Percentiles rank a stretch among this genome's conserved stretches.
These are phyloP conservation scores for Asteroscopus sphinx DNA, from an alignment of 2,888 invertebrate species.

Conservation along the genomic window DNA sequence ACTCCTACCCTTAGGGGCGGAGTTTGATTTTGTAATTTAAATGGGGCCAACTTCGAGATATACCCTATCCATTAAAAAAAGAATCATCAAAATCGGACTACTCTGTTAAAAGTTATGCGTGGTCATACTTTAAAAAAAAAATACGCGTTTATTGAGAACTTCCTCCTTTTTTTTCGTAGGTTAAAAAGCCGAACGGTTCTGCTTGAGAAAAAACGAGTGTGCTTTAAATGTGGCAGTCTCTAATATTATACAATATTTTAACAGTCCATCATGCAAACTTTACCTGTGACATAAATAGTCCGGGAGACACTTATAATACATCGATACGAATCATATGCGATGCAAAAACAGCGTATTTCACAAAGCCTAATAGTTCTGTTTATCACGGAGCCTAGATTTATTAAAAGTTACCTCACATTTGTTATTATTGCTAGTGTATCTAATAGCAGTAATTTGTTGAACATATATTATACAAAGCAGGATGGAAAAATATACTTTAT, in stretches of 20 bases:
- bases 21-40: too few relatives aligned
- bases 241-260: neutral
- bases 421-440: conserved; percentile 35
- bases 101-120: too few relatives aligned
- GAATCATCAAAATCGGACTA: too few relatives aligned
- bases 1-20: too few relatives aligned
- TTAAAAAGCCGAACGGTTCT: too few relatives aligned
- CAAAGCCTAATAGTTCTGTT: conserved; percentile 40
- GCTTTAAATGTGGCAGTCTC: too few relatives aligned
- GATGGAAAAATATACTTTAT: conserved; percentile 13
- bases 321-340: conserved; percentile 48
- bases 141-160: too few relatives aligned
- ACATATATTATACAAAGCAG: conserved; percentile 14
- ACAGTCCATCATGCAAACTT: conserved; percentile 4
- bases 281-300: conserved; percentile 48
- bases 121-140: too few relatives aligned
- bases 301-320: conserved; percentile 30
- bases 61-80: too few relatives aligned
- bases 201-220: too few relatives aligned
- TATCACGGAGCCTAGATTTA: conserved; percentile 47
- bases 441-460: conserved; percentile 43
- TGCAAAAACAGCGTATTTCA: conserved; percentile 50
- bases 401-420: conserved; percentile 44
- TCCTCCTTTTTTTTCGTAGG: too few relatives aligned
- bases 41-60: too few relatives aligned